Percentiles rank a stretch among this genome's conserved stretches.
Evolutionary conservation across 2,113 vertebrate species (phyloP).

Genomic region (Cheilinus undulatus): DNA sequence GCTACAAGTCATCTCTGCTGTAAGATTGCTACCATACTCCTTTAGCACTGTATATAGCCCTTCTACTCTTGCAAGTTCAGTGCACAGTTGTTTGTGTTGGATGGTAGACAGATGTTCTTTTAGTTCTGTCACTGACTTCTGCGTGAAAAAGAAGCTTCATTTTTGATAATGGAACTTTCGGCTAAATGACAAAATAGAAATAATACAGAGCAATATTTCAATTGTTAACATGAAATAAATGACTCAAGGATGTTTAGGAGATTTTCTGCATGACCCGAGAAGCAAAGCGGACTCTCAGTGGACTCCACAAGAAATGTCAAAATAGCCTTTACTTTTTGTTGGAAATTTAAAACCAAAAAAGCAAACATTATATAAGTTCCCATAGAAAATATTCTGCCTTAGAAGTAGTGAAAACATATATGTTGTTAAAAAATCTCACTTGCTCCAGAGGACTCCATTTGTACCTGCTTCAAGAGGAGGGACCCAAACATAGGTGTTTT

Average conservation of each 20-base stretch:
- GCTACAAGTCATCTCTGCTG: conserved; percentile 50
- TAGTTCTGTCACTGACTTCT: conserved; percentile 13
- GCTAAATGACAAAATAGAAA: conserved; percentile 23
- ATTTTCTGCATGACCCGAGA: conserved; percentile 33
- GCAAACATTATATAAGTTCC: conserved; percentile 31
- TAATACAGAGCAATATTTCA: conserved; percentile 28
- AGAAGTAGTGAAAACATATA: conserved; percentile 56
- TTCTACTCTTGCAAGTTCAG: conserved; percentile 70
- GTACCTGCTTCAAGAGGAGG: conserved; percentile 48
- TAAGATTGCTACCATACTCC: conserved; percentile 48
- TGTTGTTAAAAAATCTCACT: conserved; percentile 54
- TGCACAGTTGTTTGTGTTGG: conserved; percentile 60
- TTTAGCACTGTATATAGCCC: conserved; percentile 70
- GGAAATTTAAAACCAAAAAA: conserved; percentile 18
- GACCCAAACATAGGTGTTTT: conserved; percentile 18
- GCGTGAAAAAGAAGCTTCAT: conserved; percentile 4
- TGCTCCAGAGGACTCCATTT: conserved; percentile 35
- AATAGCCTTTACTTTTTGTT: conserved; percentile 65
- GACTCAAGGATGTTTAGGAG: conserved; percentile 12
- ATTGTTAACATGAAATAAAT: conserved; percentile 35
- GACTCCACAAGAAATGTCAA: conserved; percentile 53
- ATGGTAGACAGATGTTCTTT: conserved; percentile 35
- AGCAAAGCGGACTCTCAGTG: conserved; percentile 44
- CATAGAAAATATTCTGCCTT: conserved; percentile 65
- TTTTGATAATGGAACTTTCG: conserved; percentile 35